A percentile compares a stretch with the other conserved stretches of the same genome.
Conservation (phyloP, 2,888 invertebrate genomes). For the Ormyrus rosae region DNA sequence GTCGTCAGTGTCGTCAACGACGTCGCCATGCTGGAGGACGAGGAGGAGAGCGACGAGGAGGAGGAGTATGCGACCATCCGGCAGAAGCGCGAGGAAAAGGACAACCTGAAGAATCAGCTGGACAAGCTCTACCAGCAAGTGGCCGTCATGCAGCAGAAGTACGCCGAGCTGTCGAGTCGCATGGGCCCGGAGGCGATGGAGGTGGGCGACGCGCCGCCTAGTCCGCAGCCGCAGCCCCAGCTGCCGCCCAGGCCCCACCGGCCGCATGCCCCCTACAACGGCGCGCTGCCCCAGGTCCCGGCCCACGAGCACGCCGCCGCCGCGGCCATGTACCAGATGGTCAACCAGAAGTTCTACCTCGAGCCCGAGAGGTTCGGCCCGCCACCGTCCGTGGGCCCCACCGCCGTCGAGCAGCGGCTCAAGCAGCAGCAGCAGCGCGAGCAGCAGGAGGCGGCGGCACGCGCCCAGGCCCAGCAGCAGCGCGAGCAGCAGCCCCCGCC, state of each 20-base stretch:
- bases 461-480: slow-evolving; percentile 71
- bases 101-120: slow-evolving; percentile 89
- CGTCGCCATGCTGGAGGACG: slow-evolving; percentile 81
- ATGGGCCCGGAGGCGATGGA: slow-evolving; percentile 82
- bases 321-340: slow-evolving; percentile 75
- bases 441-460: slow-evolving; percentile 73
- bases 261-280: slow-evolving; percentile 78
- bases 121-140: slow-evolving; percentile 92
- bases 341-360: slow-evolving; percentile 77
- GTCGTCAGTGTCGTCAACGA: slow-evolving; percentile 76
- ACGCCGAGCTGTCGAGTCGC: slow-evolving; percentile 89
- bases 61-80: slow-evolving; percentile 86
- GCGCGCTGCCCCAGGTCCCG: slow-evolving; percentile 78
- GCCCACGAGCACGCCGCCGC: slow-evolving; percentile 78
- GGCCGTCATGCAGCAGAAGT: slow-evolving; percentile 94
- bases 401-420: slow-evolving; percentile 75
- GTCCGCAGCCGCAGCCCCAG: slow-evolving; percentile 77
- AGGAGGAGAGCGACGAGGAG: slow-evolving; percentile 87
- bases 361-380: slow-evolving; percentile 77
- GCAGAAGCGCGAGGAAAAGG: slow-evolving; percentile 91
- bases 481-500: slow-evolving; percentile 67
- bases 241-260: slow-evolving; percentile 75
- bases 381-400: no score
- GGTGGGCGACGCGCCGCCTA: slow-evolving; percentile 77
- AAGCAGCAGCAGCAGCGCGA: slow-evolving; percentile 77